Conservation (phyloP, 2,113 vertebrate species). For the Istiophorus platypterus region DNA sequence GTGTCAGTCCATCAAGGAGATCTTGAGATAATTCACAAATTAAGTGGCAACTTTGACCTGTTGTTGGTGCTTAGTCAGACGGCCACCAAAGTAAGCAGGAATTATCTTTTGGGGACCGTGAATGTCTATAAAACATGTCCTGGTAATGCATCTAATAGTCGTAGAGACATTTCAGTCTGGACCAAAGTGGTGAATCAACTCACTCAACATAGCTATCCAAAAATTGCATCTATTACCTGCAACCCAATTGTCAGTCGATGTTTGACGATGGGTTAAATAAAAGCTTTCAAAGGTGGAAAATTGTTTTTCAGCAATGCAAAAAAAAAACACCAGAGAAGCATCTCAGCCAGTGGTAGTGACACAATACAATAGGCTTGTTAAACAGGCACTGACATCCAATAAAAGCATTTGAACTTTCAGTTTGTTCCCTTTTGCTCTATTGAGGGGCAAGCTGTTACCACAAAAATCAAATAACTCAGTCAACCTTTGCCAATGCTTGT, state of each 20-base stretch:
- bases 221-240: not conserved
- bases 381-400: conserved; percentile 31
- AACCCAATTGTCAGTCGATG: not conserved
- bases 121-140: too few species aligned
- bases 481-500: conserved; percentile 60
- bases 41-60: not conserved
- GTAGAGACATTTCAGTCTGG: not conserved
- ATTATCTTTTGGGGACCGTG: too few species aligned
- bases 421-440: conserved; percentile 29
- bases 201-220: not conserved
- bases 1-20: too few species aligned
- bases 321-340: not conserved
- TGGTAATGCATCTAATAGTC: too few species aligned
- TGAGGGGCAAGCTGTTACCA: conserved; percentile 23
- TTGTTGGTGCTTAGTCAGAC: too few species aligned
- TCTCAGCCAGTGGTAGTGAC: not conserved
- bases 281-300: conserved; percentile 3
- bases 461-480: conserved; percentile 62
- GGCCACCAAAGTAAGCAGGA: too few species aligned
- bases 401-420: conserved; percentile 54
- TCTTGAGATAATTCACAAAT: not conserved
- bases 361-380: conserved; percentile 31
- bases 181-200: not conserved
- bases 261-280: not conserved
- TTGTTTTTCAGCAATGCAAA: conserved; percentile 15